Evolutionary conservation across 2,797 vertebrate genomes (phyloP).

Genomic region (Sorex maritimensis): DNA sequence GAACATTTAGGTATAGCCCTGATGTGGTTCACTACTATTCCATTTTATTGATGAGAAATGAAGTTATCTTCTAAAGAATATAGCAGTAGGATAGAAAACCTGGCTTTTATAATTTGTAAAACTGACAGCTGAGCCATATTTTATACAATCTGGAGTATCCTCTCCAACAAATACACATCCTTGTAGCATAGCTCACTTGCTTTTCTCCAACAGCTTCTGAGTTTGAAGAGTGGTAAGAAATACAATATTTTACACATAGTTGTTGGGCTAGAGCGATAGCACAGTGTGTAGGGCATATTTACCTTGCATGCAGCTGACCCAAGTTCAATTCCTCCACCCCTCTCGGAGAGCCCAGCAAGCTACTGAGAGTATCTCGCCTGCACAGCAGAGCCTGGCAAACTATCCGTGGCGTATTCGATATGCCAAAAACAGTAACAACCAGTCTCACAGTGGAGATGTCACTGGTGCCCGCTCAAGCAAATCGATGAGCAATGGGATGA

Average conservation of each 20-base stretch:
- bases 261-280: not conserved
- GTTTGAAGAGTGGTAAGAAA: not conserved
- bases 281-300: no score
- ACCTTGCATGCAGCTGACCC: no score
- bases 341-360: no score
- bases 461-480: no score
- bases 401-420: no score
- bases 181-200: not conserved
- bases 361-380: no score
- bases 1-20: no score
- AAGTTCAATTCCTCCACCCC: no score
- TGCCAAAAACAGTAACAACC: no score
- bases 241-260: not conserved
- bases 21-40: not conserved
- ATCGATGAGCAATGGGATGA: no score
- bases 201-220: not conserved
- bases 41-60: not conserved
- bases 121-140: not conserved
- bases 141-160: not conserved
- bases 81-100: not conserved
- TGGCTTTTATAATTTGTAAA: not conserved
- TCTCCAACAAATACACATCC: fast-evolving
- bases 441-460: no score
- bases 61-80: not conserved
- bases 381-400: no score